These are phyloP conservation scores for Rattus rattus DNA, from an alignment of 2,113 vertebrate species.

Conservation along the genomic window DNA sequence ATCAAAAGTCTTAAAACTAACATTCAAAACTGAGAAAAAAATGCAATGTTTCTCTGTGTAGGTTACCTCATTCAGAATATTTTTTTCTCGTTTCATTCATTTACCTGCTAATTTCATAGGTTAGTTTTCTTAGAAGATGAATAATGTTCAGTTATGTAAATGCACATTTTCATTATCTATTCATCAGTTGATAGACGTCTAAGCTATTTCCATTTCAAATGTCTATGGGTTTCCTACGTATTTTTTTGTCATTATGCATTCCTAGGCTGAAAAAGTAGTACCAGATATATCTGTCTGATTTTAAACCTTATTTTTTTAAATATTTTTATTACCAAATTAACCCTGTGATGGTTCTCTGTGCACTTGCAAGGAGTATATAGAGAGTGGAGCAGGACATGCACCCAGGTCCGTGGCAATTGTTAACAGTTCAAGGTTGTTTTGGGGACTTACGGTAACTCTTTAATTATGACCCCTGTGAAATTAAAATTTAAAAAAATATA, in stretches of 20 bases:
- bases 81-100: neutral
- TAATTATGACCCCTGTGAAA: neutral
- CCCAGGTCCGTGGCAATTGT: neutral
- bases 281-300: neutral
- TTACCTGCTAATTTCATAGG: neutral
- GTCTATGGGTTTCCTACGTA: neutral
- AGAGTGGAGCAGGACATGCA: neutral
- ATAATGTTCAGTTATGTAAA: neutral
- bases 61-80: neutral
- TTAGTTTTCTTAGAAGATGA: neutral
- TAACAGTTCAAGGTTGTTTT: neutral
- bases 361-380: neutral
- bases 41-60: neutral
- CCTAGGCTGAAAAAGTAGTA: neutral
- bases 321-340: neutral
- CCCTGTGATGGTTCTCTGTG: neutral
- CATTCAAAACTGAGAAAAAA: neutral
- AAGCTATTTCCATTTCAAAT: neutral
- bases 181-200: neutral
- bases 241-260: neutral
- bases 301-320: constrained; percentile 14
- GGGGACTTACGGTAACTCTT: neutral
- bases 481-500: neutral
- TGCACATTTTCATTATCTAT: neutral
- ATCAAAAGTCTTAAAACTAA: neutral